A percentile compares a stretch with the other conserved stretches of the same genome.
phyloP scores from a whole-genome alignment of 2,888 invertebrate species.

The Hypsopygia costalis region DNA sequence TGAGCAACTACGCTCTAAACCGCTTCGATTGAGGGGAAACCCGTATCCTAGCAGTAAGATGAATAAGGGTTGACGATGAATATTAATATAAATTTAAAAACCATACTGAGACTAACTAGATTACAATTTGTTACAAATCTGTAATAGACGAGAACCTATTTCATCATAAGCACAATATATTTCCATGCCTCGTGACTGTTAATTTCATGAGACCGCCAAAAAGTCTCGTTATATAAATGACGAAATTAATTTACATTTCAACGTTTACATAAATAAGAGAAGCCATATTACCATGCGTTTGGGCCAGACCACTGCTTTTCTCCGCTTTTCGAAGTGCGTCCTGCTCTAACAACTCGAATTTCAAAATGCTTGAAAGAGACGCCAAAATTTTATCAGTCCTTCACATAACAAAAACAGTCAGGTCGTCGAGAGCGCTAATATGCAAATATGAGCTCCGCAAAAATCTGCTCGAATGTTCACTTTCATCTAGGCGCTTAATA shows the following conservation, averaged over 20 bases:
- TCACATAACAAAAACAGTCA: constrained; percentile 15
- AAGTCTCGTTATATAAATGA: constrained; percentile 57
- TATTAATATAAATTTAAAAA: too few relatives aligned
- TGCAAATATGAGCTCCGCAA: constrained; percentile 49
- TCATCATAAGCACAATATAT: too few relatives aligned
- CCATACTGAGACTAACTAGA: too few relatives aligned
- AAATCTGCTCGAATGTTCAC: constrained; percentile 45
- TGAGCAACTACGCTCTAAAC: too few relatives aligned
- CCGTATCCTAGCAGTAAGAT: too few relatives aligned
- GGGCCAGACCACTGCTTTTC: constrained; percentile 18
- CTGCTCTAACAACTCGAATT: neutral
- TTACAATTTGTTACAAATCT: too few relatives aligned
- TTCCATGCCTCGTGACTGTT: too few relatives aligned
- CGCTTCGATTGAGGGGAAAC: too few relatives aligned
- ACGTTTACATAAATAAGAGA: constrained; percentile 61
- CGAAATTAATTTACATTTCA: constrained; percentile 67
- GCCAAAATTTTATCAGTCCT: neutral
- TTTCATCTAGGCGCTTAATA: constrained; percentile 34
- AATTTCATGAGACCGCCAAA: constrained; percentile 45
- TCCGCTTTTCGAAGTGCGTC: constrained; percentile 6
- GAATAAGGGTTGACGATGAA: too few relatives aligned
- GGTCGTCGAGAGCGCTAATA: constrained; percentile 52
- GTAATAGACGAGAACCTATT: too few relatives aligned
- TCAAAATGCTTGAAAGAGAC: constrained; percentile 6
- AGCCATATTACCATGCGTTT: constrained; percentile 47